Evolutionary conservation across 2,888 invertebrate genomes (phyloP).

Genomic region (Trilocha varians): DNA sequence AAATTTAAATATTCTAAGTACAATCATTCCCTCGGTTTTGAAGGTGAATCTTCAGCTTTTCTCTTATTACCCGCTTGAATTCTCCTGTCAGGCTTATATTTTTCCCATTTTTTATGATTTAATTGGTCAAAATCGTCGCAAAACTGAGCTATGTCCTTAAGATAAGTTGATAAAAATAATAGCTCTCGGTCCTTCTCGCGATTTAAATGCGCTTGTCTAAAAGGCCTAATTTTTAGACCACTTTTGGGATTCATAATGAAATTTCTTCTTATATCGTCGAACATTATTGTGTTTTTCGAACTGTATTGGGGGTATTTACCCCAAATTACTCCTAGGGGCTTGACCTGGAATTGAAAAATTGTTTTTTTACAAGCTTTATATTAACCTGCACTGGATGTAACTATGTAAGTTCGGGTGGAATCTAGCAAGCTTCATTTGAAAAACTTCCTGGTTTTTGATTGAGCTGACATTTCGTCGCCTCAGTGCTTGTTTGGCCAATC

Average conservation of each 20-base stretch:
- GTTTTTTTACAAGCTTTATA: background rate
- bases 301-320: conserved; percentile 93
- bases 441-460: no score
- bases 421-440: no score
- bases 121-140: conserved; percentile 87
- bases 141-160: conserved; percentile 85
- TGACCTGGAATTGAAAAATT: conserved; percentile 75
- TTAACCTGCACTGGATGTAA: no score
- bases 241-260: conserved; percentile 98
- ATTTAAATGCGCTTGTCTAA: conserved; percentile 92
- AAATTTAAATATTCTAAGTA: conserved; percentile 9
- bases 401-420: no score
- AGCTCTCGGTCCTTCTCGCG: conserved; percentile 88
- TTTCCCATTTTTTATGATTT: conserved; percentile 95
- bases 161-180: conserved; percentile 83
- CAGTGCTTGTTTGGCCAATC: no score
- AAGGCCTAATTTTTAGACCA: conserved; percentile 91
- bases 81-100: conserved; percentile 73
- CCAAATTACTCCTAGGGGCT: conserved; percentile 97
- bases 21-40: conserved; percentile 54
- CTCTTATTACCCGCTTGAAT: conserved; percentile 51
- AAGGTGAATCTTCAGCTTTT: conserved; percentile 59
- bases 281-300: conserved; percentile 96
- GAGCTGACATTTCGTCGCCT: no score
- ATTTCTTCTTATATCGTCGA: conserved; percentile 95